Conservation (phyloP, 2,113 vertebrate species). For the Proteles cristata region DNA sequence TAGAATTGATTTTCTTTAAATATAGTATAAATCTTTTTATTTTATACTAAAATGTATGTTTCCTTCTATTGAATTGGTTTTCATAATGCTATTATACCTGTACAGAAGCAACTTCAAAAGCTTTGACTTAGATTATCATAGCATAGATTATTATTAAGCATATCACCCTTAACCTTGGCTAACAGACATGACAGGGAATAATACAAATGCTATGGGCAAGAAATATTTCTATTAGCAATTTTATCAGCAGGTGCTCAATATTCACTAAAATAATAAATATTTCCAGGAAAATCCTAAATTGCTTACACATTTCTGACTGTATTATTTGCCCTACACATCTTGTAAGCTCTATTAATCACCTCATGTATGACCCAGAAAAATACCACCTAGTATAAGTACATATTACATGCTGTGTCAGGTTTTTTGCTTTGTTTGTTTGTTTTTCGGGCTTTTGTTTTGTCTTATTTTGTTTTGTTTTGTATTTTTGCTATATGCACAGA, state of each 20-base stretch:
- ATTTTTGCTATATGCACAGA: background rate
- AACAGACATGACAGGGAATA: background rate
- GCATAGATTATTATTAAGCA: too few relatives aligned
- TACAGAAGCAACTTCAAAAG: background rate
- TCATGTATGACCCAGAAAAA: background rate
- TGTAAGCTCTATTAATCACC: background rate
- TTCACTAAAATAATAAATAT: background rate
- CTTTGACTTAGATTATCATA: background rate
- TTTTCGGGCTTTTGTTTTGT: background rate
- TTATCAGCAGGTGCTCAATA: background rate
- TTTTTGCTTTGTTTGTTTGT: too few relatives aligned
- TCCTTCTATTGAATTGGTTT: background rate
- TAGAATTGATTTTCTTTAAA: background rate
- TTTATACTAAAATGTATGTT: background rate
- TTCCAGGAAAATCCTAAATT: slow-evolving; percentile 6
- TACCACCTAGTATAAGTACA: background rate
- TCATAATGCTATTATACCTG: background rate
- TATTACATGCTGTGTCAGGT: background rate
- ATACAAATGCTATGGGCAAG: background rate
- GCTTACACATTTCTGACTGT: background rate
- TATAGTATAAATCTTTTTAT: background rate
- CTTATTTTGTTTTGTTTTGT: background rate
- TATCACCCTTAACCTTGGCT: background rate
- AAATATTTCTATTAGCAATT: background rate
- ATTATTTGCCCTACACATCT: background rate